These are phyloP conservation scores for Psilopogon haemacephalus DNA, from an alignment of 2,113 vertebrate species.

Conservation along the genomic window DNA sequence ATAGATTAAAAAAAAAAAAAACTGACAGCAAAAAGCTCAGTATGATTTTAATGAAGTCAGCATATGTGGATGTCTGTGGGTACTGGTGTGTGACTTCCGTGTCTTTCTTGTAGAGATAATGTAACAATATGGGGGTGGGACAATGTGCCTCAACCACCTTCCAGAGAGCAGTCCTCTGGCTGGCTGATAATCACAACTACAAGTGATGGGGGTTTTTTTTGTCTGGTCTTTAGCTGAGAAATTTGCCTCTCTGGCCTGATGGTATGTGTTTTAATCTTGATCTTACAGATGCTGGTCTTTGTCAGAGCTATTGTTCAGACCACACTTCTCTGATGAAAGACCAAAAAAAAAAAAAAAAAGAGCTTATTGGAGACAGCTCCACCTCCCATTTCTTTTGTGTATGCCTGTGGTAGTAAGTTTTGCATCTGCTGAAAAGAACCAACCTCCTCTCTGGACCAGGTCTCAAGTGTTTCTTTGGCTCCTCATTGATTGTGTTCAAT, in stretches of 20 bases:
- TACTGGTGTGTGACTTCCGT: conserved; percentile 39
- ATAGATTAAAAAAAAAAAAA: conserved; percentile 36
- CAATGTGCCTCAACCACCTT: not conserved
- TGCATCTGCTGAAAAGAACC: not conserved
- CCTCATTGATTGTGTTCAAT: not conserved
- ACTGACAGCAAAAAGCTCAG: conserved; percentile 30
- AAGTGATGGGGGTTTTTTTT: not conserved
- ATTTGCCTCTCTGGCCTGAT: not conserved
- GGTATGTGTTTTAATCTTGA: not conserved
- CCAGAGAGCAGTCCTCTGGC: not conserved
- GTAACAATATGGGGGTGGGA: not conserved
- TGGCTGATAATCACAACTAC: conserved; percentile 6
- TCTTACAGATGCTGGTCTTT: conserved; percentile 19
- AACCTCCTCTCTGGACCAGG: not conserved
- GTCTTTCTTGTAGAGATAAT: conserved; percentile 52
- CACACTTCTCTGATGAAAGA: not conserved
- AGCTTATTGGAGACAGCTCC: not conserved
- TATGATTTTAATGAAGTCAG: conserved; percentile 67
- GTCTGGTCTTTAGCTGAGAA: not conserved
- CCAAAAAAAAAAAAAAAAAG: conserved; percentile 17
- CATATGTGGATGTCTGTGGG: conserved; percentile 58
- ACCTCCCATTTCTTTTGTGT: not conserved
- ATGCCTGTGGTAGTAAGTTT: not conserved
- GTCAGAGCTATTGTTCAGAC: conserved; percentile 12
- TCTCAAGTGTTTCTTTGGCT: not conserved